These are phyloP conservation scores for Mesochorus sp. DNA, from an alignment of 2,888 invertebrate species.

Conservation along the genomic window DNA sequence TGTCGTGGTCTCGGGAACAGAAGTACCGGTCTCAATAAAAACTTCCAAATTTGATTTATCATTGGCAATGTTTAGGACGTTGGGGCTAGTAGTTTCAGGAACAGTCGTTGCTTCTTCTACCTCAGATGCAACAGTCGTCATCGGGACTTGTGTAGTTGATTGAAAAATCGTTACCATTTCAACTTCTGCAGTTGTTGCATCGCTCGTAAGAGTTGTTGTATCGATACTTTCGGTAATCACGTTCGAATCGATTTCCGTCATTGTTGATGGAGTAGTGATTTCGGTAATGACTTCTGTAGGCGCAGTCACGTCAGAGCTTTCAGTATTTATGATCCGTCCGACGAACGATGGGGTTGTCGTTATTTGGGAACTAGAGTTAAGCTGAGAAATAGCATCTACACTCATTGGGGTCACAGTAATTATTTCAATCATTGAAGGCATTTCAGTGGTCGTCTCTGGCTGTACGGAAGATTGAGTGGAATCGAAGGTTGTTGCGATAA, in stretches of 20 bases:
- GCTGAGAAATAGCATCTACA: constrained; percentile 20
- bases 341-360: constrained; percentile 29
- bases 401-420: constrained; percentile 29
- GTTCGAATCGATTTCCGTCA: not conserved
- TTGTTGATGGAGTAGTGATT: constrained; percentile 1
- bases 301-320: not conserved
- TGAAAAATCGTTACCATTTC: constrained; percentile 25
- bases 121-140: constrained; percentile 16
- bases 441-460: constrained; percentile 23
- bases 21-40: constrained; percentile 38
- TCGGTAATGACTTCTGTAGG: constrained; percentile 11
- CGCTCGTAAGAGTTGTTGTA: constrained; percentile 27
- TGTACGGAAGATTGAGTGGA: constrained; percentile 31
- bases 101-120: not conserved
- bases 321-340: constrained; percentile 9
- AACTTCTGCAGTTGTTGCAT: constrained; percentile 22
- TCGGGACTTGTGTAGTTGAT: constrained; percentile 24
- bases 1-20: constrained; percentile 45
- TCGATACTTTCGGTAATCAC: constrained; percentile 18
- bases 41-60: constrained; percentile 14
- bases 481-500: constrained; percentile 43
- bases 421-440: constrained; percentile 32
- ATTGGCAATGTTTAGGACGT: not conserved
- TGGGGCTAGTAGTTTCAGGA: constrained; percentile 7
- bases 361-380: not conserved